phyloP scores from a whole-genome alignment of 1,140 invertebrate genomes.

The Sycophaga agraensis region DNA sequence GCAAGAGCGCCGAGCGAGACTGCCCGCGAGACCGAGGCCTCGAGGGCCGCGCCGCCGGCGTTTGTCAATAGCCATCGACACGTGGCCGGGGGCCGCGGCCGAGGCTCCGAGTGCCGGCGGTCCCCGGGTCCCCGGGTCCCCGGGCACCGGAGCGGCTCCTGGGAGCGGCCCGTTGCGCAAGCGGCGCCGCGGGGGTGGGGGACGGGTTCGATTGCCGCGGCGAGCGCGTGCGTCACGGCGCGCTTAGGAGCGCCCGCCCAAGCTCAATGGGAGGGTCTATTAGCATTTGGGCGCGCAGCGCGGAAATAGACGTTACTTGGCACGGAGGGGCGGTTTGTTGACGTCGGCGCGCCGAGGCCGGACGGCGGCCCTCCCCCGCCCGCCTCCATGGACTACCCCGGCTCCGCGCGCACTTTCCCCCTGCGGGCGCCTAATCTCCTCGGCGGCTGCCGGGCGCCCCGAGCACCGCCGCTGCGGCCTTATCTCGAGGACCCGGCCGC shows the following conservation, averaged over 20 bases:
- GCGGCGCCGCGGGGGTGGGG: too few relatives aligned
- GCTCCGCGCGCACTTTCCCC: too few relatives aligned
- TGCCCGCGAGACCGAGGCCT: background rate
- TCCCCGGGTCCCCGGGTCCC: too few relatives aligned
- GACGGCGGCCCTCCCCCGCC: background rate
- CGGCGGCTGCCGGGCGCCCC: conserved; percentile 15
- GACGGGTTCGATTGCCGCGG: too few relatives aligned
- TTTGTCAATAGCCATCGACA: background rate
- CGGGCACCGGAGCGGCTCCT: too few relatives aligned
- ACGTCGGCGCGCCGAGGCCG: background rate
- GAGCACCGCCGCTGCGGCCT: background rate
- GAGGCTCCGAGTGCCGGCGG: too few relatives aligned
- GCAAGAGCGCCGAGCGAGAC: too few relatives aligned
- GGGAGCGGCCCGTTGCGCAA: too few relatives aligned
- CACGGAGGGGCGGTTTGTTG: too few relatives aligned
- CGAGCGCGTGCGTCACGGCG: too few relatives aligned
- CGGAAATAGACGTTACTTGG: background rate
- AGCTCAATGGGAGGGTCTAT: background rate
- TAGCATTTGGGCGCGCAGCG: background rate
- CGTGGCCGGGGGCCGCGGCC: background rate
- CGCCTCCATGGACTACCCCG: background rate
- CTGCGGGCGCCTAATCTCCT: background rate
- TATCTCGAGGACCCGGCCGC: too few relatives aligned
- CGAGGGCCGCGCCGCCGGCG: background rate
- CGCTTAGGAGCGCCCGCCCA: too few relatives aligned